Evolutionary conservation across 2,888 invertebrate species (phyloP), one percentile per base, ranked within the genome.

Genomic region (Dichetophora obliterata): DNA sequence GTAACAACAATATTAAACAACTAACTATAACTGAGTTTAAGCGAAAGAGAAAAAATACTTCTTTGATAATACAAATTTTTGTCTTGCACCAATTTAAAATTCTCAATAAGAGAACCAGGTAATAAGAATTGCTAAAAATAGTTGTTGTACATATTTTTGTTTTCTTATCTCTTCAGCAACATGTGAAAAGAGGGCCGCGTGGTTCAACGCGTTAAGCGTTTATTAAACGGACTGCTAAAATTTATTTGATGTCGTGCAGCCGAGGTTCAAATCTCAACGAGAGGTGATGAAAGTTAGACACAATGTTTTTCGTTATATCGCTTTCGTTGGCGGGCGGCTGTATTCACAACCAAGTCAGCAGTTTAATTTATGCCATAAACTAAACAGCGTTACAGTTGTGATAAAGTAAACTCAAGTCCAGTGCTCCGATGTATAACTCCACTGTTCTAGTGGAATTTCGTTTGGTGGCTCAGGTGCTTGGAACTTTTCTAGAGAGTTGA

Each of bases 331-430:
- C 1, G n/a, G n/a, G n/a, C n/a, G n/a, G 43, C 14, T 34, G 43
- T 76, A 9, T 76, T 86, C 86, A 86, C 87, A 82, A 85, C 83
- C 82, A 87, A 43, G 87, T 87, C 87, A 87, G 87, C 87, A 83
- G 85, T 86, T 87, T 81, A 82, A 82, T 83, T 85, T 79, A 31
- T 68, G 69, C 31, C 34, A 79, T 79, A 75, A 82, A 82, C 83
- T 83, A 79, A 77, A 85, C 82, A 81, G 87, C 87, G 87, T 87
- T 87, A 87, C 87, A 87, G 85, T 87, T 87, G 87, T 87, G 87
- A 83, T 85, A 87, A 81, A 87, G 76, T 34, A 87, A 85, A 81
- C 78, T 73, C 48, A 68, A 69, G 61, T 48, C 37, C 54, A 27
- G 63, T 52, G 63, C 61, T 57, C 61, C 31, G 70, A 57, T 73